Evolutionary conservation across 2,888 invertebrate genomes (phyloP).

Genomic region (Calameuta idolon): DNA sequence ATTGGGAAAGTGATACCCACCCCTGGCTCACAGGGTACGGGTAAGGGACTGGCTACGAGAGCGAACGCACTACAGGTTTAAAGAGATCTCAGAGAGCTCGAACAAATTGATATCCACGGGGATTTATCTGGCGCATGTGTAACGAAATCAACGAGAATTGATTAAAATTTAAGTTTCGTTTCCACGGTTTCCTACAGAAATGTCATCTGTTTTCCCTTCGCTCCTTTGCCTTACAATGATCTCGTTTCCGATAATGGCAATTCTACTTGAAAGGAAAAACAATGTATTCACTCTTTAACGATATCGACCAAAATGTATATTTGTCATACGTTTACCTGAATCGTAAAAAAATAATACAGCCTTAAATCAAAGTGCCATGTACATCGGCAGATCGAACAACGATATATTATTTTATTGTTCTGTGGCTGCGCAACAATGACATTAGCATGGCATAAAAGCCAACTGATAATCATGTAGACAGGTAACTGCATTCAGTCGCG

Average conservation of each 20-base stretch:
- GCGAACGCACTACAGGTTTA: background rate
- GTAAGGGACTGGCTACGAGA: background rate
- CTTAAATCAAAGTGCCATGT: background rate
- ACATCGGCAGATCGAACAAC: background rate
- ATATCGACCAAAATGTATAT: too few species aligned
- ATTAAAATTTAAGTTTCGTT: background rate
- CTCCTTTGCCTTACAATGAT: background rate
- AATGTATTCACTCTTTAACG: too few species aligned
- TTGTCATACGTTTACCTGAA: background rate
- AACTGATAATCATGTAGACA: slow-evolving; percentile 39
- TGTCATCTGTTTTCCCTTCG: slow-evolving; percentile 13
- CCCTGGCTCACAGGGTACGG: background rate
- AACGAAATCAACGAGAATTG: background rate
- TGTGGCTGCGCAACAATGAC: slow-evolving; percentile 14
- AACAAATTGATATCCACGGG: background rate
- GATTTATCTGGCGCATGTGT: background rate
- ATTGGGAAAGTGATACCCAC: slow-evolving; percentile 23
- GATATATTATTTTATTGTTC: slow-evolving; percentile 3
- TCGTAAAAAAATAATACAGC: background rate
- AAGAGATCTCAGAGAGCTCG: background rate
- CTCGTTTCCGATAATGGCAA: too few species aligned
- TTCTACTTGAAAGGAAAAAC: background rate
- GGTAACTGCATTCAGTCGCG: slow-evolving; percentile 33
- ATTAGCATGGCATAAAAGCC: slow-evolving; percentile 40
- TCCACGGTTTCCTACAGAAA: background rate